A percentile compares a stretch with the other conserved stretches of the same genome.
Evolutionary conservation across 2,888 invertebrate species (phyloP).

Genomic region (Drosophila limbata): DNA sequence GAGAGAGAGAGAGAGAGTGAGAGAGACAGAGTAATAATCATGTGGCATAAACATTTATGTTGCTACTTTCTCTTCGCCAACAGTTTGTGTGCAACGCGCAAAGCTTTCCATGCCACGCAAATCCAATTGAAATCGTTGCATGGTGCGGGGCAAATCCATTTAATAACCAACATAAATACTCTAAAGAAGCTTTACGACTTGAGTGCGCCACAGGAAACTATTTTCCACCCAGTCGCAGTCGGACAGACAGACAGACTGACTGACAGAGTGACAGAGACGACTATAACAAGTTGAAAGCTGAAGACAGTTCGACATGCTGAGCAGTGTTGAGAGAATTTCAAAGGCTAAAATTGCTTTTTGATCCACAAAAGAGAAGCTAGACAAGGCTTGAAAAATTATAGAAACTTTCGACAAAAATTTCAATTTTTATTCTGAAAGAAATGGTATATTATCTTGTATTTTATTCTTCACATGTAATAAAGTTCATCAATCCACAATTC

Average conservation of each 20-base stretch:
- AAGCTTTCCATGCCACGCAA: constrained; percentile 61
- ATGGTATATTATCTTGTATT: too few relatives aligned
- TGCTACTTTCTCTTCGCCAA: constrained; percentile 44
- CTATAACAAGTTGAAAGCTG: constrained; percentile 12
- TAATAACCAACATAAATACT: constrained; percentile 80
- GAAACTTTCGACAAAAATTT: too few relatives aligned
- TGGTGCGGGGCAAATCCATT: constrained; percentile 73
- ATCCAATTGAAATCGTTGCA: constrained; percentile 78
- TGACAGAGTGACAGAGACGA: neutral
- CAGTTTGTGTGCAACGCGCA: constrained; percentile 40
- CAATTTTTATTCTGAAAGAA: too few relatives aligned
- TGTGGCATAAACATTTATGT: constrained; percentile 72
- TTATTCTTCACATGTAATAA: too few relatives aligned
- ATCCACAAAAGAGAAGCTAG: neutral
- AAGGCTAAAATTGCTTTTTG: neutral
- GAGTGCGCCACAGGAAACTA: constrained; percentile 69
- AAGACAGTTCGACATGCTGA: neutral
- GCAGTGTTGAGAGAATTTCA: neutral
- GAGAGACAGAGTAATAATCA: constrained; percentile 52
- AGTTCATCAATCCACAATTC: too few relatives aligned
- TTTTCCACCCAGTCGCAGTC: constrained; percentile 31
- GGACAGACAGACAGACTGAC: constrained; percentile 8
- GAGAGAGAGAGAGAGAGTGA: neutral
- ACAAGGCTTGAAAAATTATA: neutral
- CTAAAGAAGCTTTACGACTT: constrained; percentile 76